Evolutionary conservation across 2,113 vertebrate species (phyloP).

Genomic region (Mesoclemmys tuberculata): DNA sequence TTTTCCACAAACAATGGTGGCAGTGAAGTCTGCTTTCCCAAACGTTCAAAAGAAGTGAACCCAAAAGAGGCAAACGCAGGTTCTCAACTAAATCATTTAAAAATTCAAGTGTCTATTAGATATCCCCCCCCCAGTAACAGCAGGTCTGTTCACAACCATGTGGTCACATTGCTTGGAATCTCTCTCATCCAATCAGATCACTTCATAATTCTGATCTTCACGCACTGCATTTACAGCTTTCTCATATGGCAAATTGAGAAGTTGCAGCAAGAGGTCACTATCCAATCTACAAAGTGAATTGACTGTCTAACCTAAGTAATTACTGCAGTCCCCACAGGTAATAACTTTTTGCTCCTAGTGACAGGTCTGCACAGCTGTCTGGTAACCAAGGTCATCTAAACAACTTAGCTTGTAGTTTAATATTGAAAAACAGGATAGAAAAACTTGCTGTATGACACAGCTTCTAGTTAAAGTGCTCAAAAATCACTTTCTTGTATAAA

Average conservation of each 20-base stretch:
- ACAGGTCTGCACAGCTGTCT: constrained; percentile 4
- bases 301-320: constrained; percentile 20
- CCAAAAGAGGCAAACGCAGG: not conserved
- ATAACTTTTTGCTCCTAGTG: constrained; percentile 24
- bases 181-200: not conserved
- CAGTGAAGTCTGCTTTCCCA: not conserved
- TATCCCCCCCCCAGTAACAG: no score
- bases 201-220: not conserved
- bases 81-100: not conserved
- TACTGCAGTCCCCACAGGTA: constrained; percentile 22
- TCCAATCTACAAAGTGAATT: constrained; percentile 26
- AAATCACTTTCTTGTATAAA: not conserved
- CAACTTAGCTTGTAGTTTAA: not conserved
- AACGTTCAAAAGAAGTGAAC: not conserved
- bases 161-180: not conserved
- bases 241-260: not conserved
- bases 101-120: constrained; percentile 1
- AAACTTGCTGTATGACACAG: not conserved
- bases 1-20: not conserved
- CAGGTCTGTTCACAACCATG: not conserved
- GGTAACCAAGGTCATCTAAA: constrained; percentile 29
- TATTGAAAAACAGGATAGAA: not conserved
- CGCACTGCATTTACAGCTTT: not conserved
- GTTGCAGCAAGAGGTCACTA: constrained; percentile 13
- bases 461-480: not conserved